phyloP scores from a whole-genome alignment of 2,888 invertebrate genomes.

The Petrolisthes manimaculis region DNA sequence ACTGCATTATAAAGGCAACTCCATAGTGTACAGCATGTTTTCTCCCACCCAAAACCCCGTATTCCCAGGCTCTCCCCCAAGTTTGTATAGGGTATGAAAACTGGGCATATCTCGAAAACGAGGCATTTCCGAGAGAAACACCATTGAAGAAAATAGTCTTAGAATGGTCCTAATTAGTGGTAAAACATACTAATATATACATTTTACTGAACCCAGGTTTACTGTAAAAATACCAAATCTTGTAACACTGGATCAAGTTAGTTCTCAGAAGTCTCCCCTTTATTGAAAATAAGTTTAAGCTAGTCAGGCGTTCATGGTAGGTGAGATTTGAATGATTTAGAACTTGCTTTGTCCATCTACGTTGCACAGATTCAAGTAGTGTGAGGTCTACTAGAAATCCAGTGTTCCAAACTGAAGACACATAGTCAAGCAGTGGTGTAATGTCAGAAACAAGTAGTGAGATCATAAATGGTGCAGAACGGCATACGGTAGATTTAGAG shows the following conservation, averaged over 20 bases:
- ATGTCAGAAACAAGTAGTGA: conserved; percentile 14
- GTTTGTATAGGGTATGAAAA: too few relatives aligned
- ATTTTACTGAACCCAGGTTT: too few relatives aligned
- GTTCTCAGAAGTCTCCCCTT: neutral
- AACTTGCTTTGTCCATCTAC: conserved; percentile 17
- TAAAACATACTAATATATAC: too few relatives aligned
- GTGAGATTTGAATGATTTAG: neutral
- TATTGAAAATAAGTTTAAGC: neutral
- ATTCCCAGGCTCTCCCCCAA: too few relatives aligned
- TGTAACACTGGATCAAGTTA: neutral
- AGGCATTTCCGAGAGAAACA: too few relatives aligned
- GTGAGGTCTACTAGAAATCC: neutral
- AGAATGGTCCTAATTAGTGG: too few relatives aligned
- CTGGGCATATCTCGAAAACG: too few relatives aligned
- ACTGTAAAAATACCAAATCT: too few relatives aligned
- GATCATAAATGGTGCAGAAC: conserved; percentile 10
- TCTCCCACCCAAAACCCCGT: too few relatives aligned
- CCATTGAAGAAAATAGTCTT: too few relatives aligned
- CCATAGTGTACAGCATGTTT: too few relatives aligned
- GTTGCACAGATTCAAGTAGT: conserved; percentile 13
- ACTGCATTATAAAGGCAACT: too few relatives aligned
- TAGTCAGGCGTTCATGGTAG: neutral
- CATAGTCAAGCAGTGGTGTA: conserved; percentile 8
- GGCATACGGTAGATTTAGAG: neutral
- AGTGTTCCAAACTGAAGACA: conserved; percentile 25